Base-by-base conservation (phyloP, 2,888 invertebrate species). In the Aporophyla nigra region DNA sequence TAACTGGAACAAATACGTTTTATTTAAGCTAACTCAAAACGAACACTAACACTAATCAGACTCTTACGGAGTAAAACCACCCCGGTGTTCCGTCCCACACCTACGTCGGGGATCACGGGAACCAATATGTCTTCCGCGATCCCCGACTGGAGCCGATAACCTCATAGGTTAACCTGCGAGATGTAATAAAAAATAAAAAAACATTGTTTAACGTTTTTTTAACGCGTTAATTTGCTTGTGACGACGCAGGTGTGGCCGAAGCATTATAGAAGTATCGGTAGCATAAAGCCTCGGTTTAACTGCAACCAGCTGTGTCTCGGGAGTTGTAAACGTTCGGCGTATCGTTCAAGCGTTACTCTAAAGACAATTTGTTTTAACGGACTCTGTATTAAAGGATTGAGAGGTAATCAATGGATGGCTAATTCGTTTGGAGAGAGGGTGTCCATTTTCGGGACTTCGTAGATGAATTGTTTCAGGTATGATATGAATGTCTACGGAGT, bases 271-370 rank as follows among this genome's bases (percentile, higher is more conserved):
- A 90, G 88, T 86, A 85, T 85, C 90, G 89, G 91, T 90, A 91
- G 90, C 91, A 92, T 93, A 93, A 93, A 94, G 93, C 92, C 89
- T 89, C 82, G 91, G 91, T 92, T 94, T 94, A 93, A 93, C 91
- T 92, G 91, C 92, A 89, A 86, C 88, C 94, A 95, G 93, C 94
- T 95, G 94, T 89, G 93, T 89, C 93, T 87, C 89, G 88, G 80
- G 86, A 91, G 89, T 90, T 91, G 91, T 91, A 92, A 92, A 92
- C 90, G 91, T 92, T 91, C 90, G 87, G 88, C 91, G 91, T 92
- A 92, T 89, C 87, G 91, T 89, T 89, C 90, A 89, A 90, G 87
- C 91, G 85, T 89, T 90, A 88, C 89, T 88, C 80, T 74, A 70
- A 88, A 90, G 89, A 90, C 90, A 90, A 92, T 91, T 91, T 91